These are phyloP conservation scores for Drosophila setosimentum DNA, from an alignment of 2,888 invertebrate genomes.

Conservation along the genomic window DNA sequence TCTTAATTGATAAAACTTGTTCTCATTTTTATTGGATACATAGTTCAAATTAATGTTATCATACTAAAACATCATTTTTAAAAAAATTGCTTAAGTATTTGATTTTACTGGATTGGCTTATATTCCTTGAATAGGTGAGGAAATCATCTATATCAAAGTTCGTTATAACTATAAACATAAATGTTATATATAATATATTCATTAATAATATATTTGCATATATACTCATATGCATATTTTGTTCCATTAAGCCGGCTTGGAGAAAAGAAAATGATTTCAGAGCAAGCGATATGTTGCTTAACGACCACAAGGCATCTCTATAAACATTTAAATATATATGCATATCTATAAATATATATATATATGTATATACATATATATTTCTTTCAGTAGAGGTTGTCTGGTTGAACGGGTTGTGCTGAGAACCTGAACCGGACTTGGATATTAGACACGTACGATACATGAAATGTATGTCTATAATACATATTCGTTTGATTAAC, in stretches of 20 bases:
- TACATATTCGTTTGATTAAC: background rate
- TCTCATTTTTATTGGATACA: background rate
- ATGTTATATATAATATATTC: background rate
- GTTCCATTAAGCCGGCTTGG: conserved; percentile 8
- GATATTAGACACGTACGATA: conserved; percentile 15
- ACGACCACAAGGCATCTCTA: conserved; percentile 31
- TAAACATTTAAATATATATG: background rate
- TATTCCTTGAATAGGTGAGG: background rate
- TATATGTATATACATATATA: conserved; percentile 9
- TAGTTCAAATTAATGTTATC: background rate
- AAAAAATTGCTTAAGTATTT: background rate
- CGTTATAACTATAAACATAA: background rate
- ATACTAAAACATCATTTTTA: background rate
- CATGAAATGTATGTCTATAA: conserved; percentile 9
- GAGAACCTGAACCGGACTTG: conserved; percentile 56
- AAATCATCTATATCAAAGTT: background rate
- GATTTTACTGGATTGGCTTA: background rate
- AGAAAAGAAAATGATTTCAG: background rate
- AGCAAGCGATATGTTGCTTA: conserved; percentile 23
- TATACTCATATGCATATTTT: background rate
- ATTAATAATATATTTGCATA: background rate
- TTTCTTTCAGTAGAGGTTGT: conserved; percentile 33
- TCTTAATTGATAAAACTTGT: background rate
- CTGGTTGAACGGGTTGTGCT: conserved; percentile 56
- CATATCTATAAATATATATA: conserved; percentile 1